Evolutionary conservation across 2,113 vertebrate species (phyloP), one percentile per base, ranked within the genome.

Genomic region (Gadus chalcogrammus): DNA sequence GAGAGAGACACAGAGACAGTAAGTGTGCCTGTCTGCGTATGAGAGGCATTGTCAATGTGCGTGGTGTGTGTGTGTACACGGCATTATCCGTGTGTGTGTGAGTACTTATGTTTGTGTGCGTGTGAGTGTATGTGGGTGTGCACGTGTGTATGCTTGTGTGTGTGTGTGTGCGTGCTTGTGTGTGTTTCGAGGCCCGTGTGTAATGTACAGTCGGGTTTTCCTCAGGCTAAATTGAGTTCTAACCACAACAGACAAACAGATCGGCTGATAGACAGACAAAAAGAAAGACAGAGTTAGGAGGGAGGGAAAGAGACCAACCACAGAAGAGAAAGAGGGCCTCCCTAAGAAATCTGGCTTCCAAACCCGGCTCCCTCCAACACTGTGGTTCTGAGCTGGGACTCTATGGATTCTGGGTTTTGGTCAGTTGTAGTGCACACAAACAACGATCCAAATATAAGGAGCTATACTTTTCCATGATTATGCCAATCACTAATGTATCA

Each of bases 181-280:
- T 48, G 42, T 9, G 42, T 48, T 9, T 48, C 2, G 8, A 48
- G 64, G 66, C 64, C 73, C 72, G 76, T 73, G 80, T 66, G 76
- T 75, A 69, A 48, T 13, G 42, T 67, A 15, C 62, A 76, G 79
- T 56, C 61, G 82, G 84, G 76, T 70, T 87, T 77, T 89, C 82
- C 86, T 86, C 65, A 52, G 84, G 88, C 86, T 89, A 89, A 88
- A 88, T 84, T 68, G 81, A 85, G 86, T 81, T 72, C 70, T 11
- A 4, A 85, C 88, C 85, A 87, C 86, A 88, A 88, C 86, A 89
- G 85, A 89, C 82, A 88, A 88, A 86, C 83, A 85, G 78, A 88
- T 88, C 71, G 75, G 84, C 88, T 85, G 86, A 89, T 88, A 87
- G 79, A 85, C 73, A 82, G 72, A 77, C 83, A 85, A 81, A 85